Conservation (phyloP, 2,888 invertebrate genomes). For the Coelogynopora nodosa region DNA sequence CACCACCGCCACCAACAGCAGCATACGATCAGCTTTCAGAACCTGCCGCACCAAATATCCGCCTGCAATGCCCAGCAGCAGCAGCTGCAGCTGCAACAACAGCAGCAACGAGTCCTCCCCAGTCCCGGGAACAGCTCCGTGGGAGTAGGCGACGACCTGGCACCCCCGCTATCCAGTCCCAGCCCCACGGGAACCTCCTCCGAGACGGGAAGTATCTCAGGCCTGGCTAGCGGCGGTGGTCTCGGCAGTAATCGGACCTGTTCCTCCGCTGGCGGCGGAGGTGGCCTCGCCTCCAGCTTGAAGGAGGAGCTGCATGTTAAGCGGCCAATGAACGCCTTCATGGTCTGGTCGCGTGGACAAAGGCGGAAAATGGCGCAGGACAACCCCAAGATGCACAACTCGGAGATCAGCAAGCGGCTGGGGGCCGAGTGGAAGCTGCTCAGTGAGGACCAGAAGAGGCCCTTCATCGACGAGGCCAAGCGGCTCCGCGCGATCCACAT, state of each 20-base stretch:
- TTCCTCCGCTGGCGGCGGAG: slow-evolving; percentile 30
- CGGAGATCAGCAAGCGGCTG: slow-evolving; percentile 90
- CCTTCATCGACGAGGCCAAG: slow-evolving; percentile 98
- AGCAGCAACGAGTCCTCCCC: background rate
- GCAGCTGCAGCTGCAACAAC: background rate
- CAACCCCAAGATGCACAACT: slow-evolving; percentile 98
- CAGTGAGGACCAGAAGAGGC: slow-evolving; percentile 88
- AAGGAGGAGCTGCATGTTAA: slow-evolving; percentile 67
- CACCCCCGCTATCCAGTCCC: background rate
- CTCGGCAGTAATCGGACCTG: too few species aligned
- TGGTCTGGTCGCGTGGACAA: slow-evolving; percentile 98
- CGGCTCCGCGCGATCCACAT: slow-evolving; percentile 92
- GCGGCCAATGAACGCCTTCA: slow-evolving; percentile 98
- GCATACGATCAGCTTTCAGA: background rate
- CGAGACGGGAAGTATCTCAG: background rate
- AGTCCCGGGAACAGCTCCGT: background rate
- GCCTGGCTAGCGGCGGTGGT: background rate
- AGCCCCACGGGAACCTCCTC: background rate
- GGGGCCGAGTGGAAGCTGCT: slow-evolving; percentile 97
- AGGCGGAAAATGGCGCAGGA: slow-evolving; percentile 97
- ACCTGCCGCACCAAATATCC: background rate
- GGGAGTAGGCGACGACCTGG: background rate
- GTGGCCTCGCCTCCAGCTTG: background rate
- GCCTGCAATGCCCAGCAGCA: background rate
- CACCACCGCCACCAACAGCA: background rate